Conservation (phyloP, 2,797 vertebrate species). For the Podarcis lilfordi region DNA sequence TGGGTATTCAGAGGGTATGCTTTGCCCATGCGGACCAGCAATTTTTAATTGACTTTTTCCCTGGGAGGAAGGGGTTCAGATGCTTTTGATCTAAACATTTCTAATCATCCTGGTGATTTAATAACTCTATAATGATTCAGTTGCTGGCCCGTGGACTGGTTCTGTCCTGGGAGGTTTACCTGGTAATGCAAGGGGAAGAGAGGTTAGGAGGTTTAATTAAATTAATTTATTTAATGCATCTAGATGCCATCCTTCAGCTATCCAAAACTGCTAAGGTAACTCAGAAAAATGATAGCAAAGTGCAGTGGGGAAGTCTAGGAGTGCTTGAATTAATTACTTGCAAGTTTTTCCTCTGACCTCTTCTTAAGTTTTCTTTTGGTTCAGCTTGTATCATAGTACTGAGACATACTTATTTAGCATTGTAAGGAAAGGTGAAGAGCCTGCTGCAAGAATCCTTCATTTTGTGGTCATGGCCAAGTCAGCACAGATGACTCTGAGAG, state of each 20-base stretch:
- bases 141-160: neutral
- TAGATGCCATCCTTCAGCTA: conserved; percentile 21
- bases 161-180: neutral
- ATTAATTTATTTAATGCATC: neutral
- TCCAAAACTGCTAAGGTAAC: too few relatives aligned
- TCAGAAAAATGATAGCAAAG: too few relatives aligned
- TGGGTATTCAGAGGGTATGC: neutral
- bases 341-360: conserved; percentile 19
- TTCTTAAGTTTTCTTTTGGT: conserved; percentile 20
- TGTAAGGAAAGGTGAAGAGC: too few relatives aligned
- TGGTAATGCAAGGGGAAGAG: neutral
- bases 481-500: neutral
- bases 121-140: neutral
- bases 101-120: neutral
- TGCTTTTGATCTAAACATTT: conserved; percentile 9
- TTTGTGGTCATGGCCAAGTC: too few relatives aligned
- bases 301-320: too few relatives aligned
- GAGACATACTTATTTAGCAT: too few relatives aligned
- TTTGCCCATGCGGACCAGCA: neutral
- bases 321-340: conserved; percentile 41
- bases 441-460: too few relatives aligned
- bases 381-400: neutral
- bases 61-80: neutral
- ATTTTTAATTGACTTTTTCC: conserved; percentile 24
- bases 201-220: neutral